phyloP scores from a whole-genome alignment of 2,113 vertebrate genomes.

The Telmatochromis brachygnathus region DNA sequence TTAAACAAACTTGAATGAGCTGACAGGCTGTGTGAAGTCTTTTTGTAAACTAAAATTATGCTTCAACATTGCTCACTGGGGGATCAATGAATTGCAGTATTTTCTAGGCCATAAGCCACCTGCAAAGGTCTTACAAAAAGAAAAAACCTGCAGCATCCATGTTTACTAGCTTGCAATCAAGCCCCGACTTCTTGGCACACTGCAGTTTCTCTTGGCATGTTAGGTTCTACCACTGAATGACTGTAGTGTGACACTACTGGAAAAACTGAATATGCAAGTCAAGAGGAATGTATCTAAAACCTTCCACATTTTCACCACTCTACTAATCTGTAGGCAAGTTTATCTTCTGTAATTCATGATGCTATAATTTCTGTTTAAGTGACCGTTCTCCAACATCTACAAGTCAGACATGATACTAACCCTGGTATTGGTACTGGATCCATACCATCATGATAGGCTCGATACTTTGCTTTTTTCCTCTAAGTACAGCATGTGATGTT shows the following conservation, averaged over 20 bases:
- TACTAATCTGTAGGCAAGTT: neutral
- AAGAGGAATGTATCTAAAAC: neutral
- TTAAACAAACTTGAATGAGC: neutral
- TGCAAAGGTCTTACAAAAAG: neutral
- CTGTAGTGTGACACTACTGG: neutral
- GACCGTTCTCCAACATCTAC: neutral
- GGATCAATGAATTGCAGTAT: neutral
- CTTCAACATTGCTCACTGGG: neutral
- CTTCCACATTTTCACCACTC: neutral
- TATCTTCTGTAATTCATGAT: neutral
- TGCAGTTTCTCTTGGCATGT: neutral
- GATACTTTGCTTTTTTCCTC: neutral
- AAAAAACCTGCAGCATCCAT: neutral
- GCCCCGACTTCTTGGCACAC: neutral
- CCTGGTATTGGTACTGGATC: neutral
- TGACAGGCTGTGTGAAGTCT: neutral
- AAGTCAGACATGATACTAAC: neutral
- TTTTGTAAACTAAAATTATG: neutral
- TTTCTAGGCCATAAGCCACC: neutral
- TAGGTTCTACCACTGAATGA: neutral
- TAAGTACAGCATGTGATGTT: neutral
- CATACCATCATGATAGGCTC: neutral
- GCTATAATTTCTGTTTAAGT: neutral
- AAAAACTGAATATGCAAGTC: neutral
- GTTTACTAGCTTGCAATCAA: neutral